Conservation (phyloP, 2,797 vertebrate genomes). For the Alcedo quadribrachys region DNA sequence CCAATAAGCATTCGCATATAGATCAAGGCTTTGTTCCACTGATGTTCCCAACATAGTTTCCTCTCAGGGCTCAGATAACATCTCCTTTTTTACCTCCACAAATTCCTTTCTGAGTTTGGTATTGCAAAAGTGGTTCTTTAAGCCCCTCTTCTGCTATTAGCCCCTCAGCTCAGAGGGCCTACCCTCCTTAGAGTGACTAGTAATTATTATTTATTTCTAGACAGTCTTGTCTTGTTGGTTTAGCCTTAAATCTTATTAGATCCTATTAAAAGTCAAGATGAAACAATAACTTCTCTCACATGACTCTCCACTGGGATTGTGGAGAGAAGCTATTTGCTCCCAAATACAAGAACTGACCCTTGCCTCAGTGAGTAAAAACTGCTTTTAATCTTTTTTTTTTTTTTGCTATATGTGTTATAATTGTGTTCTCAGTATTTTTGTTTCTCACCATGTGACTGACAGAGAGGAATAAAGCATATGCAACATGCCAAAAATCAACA, state of each 20-base stretch:
- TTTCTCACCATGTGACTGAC: not conserved
- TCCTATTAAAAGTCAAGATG: not conserved
- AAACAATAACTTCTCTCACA: not conserved
- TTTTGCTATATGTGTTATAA: not conserved
- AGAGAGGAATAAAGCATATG: not conserved
- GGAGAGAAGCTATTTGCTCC: not conserved
- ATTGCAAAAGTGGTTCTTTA: not conserved
- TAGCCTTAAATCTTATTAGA: not conserved
- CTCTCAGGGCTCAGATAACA: not conserved
- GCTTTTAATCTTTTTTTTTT: not conserved
- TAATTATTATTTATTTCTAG: not conserved
- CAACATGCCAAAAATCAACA: not conserved
- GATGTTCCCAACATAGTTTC: not conserved
- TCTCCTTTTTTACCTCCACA: fast-evolving
- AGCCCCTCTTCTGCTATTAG: not conserved
- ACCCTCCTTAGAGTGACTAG: not conserved
- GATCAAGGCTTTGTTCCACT: not conserved
- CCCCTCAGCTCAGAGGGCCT: not conserved
- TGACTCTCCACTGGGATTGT: not conserved
- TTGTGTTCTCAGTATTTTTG: not conserved
- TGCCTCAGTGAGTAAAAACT: not conserved
- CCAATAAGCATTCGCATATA: not conserved
- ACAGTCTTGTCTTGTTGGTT: not conserved
- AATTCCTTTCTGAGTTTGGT: not conserved
- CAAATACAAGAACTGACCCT: not conserved